phyloP scores from a whole-genome alignment of 2,888 invertebrate genomes.

The Scaptomyza reducta region DNA sequence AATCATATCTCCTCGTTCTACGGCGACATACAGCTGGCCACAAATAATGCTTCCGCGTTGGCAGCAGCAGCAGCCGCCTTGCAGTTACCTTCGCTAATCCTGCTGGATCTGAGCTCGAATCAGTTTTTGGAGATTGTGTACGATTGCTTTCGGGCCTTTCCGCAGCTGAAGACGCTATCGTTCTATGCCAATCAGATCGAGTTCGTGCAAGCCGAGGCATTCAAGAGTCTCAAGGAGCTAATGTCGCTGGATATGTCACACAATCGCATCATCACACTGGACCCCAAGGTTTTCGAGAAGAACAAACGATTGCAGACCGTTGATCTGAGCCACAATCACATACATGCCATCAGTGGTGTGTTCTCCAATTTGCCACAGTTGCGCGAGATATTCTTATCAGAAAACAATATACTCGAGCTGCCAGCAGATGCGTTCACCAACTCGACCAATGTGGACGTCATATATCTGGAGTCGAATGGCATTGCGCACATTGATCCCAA shows the following conservation, averaged over 20 bases:
- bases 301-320: constrained; percentile 92
- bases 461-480: constrained; percentile 94
- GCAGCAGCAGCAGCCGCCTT: constrained; percentile 71
- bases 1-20: constrained; percentile 89
- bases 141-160: constrained; percentile 92
- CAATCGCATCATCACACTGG: constrained; percentile 92
- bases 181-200: constrained; percentile 94
- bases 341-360: constrained; percentile 92
- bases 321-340: constrained; percentile 94
- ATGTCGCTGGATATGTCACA: constrained; percentile 94
- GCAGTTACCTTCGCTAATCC: constrained; percentile 89
- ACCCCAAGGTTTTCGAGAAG: constrained; percentile 89
- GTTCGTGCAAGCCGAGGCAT: constrained; percentile 90
- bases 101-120: constrained; percentile 94
- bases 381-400: constrained; percentile 92
- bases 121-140: constrained; percentile 90
- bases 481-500: constrained; percentile 90
- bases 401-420: constrained; percentile 94
- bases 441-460: constrained; percentile 90
- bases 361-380: constrained; percentile 92
- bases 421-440: constrained; percentile 92
- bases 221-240: constrained; percentile 89
- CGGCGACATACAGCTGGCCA: constrained; percentile 79
- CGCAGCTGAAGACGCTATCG: constrained; percentile 91
- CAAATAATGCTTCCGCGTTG: constrained; percentile 76